Evolutionary conservation across 2,888 invertebrate species (phyloP).

Genomic region (Dione juno): DNA sequence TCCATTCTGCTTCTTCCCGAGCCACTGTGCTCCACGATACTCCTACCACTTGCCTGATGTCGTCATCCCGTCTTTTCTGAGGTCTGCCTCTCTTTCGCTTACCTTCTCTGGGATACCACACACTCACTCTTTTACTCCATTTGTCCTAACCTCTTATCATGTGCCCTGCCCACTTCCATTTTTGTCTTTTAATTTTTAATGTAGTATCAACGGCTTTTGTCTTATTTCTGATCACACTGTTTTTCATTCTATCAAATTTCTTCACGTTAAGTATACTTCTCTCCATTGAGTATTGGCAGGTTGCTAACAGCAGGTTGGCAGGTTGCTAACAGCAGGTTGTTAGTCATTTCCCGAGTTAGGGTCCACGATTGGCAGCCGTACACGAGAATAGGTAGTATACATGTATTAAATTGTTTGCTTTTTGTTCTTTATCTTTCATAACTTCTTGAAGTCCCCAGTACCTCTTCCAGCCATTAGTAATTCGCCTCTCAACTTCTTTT

Average conservation of each 20-base stretch:
- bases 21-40: too few species aligned
- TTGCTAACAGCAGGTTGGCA: too few species aligned
- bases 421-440: constrained; percentile 1
- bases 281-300: neutral
- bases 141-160: neutral
- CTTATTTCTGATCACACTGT: too few species aligned
- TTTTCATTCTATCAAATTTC: neutral
- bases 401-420: neutral
- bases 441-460: constrained; percentile 17
- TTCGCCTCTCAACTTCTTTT: constrained; percentile 28
- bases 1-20: too few species aligned
- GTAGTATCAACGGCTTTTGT: neutral
- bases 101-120: too few species aligned
- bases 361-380: constrained; percentile 13
- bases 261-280: neutral
- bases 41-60: neutral
- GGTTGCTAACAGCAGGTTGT: too few species aligned
- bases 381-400: too few species aligned
- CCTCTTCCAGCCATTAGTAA: too few species aligned
- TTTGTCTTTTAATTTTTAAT: neutral
- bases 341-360: neutral
- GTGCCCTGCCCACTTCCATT: neutral
- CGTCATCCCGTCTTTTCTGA: neutral
- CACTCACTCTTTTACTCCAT: too few species aligned
- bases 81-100: neutral